Percentiles rank a stretch among this genome's conserved stretches.
These are phyloP conservation scores for Cyanoderma ruficeps DNA, from an alignment of 2,113 vertebrate species.

Conservation along the genomic window DNA sequence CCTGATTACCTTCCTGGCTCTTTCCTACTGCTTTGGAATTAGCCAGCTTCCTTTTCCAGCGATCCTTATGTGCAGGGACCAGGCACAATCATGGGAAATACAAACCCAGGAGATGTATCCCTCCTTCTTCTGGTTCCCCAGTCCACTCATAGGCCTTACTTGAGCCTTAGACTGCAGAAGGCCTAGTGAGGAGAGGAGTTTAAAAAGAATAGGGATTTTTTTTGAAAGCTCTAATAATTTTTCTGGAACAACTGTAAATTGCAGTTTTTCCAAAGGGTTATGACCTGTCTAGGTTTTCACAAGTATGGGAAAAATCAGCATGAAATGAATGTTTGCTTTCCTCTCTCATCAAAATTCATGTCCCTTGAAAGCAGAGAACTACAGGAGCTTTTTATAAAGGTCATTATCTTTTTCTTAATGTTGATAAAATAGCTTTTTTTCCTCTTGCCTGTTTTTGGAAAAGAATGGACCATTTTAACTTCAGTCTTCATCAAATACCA, in stretches of 20 bases:
- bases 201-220: not conserved
- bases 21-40: not conserved
- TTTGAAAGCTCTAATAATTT: not conserved
- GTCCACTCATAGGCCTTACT: not conserved
- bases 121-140: not conserved
- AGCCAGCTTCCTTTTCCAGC: not conserved
- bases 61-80: not conserved
- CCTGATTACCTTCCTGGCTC: not conserved
- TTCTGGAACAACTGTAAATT: conserved; percentile 6
- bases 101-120: not conserved
- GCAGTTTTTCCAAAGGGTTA: not conserved
- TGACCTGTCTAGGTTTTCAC: conserved; percentile 14
- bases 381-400: conserved; percentile 8
- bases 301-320: not conserved
- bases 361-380: conserved; percentile 37
- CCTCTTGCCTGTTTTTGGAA: not conserved
- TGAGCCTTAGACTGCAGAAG: not conserved
- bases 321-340: conserved; percentile 10
- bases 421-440: conserved; percentile 5
- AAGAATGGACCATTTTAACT: not conserved
- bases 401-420: not conserved
- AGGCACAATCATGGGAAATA: not conserved
- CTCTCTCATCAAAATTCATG: conserved; percentile 14
- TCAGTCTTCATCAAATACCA: not conserved
- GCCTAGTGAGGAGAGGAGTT: not conserved